Evolutionary conservation across 2,888 invertebrate species (phyloP).

Genomic region (Scaptomyza caliginosa): DNA sequence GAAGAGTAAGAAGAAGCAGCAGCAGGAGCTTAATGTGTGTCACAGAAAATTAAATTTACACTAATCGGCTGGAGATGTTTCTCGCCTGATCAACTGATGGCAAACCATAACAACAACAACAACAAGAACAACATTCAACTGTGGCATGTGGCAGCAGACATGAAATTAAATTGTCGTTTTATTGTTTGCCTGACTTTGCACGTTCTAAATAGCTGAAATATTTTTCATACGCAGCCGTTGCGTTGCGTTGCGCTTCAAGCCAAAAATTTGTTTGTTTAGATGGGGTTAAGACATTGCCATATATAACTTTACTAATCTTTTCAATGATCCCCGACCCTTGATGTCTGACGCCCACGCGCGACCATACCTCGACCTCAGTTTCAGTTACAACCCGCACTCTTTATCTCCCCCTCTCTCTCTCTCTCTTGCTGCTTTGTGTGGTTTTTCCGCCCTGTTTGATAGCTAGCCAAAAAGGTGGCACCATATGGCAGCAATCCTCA

Average conservation of each 20-base stretch:
- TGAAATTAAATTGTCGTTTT: conserved; percentile 77
- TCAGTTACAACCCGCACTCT: conserved; percentile 26
- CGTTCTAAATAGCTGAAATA: conserved; percentile 66
- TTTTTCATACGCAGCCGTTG: conserved; percentile 61
- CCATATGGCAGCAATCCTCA: conserved; percentile 68
- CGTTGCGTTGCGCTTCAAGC: conserved; percentile 33
- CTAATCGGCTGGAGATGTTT: conserved; percentile 55
- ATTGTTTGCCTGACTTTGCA: conserved; percentile 61
- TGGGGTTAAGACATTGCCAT: conserved; percentile 77
- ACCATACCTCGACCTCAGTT: conserved; percentile 53
- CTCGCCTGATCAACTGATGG: conserved; percentile 4
- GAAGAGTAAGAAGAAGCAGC: too few relatives aligned
- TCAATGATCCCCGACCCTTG: conserved; percentile 20
- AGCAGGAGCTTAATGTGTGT: conserved; percentile 76
- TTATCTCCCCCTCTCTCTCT: not conserved
- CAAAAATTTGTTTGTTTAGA: conserved; percentile 76
- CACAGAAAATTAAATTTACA: conserved; percentile 74
- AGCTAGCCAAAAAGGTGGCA: conserved; percentile 66
- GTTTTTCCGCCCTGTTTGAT: conserved; percentile 53
- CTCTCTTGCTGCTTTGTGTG: conserved; percentile 23
- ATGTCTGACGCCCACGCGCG: conserved; percentile 55
- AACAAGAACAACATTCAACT: conserved; percentile 6
- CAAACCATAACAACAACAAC: conserved; percentile 1
- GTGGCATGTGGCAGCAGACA: conserved; percentile 62
- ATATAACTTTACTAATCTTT: conserved; percentile 69